A percentile compares a stretch with the other conserved stretches of the same genome.
These are phyloP conservation scores for Pristionchus mayeri DNA, from an alignment of 2,888 invertebrate genomes.

Conservation along the genomic window DNA sequence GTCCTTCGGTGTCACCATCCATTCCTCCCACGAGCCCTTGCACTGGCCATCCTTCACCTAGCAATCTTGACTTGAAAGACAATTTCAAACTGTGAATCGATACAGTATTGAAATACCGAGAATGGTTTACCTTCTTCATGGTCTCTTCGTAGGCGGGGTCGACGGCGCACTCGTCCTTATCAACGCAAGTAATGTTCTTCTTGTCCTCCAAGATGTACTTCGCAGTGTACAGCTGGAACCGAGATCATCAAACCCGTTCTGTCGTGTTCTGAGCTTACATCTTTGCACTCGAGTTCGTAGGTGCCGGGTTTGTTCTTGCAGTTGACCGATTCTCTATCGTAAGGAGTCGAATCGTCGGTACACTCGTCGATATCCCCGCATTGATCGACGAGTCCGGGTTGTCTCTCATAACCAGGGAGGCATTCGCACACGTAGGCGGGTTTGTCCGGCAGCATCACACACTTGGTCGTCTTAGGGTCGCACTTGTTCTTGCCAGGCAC, in stretches of 20 bases:
- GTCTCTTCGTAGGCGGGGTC: slow-evolving; percentile 45
- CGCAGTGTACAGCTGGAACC: slow-evolving; percentile 6
- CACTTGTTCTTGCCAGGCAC: not conserved
- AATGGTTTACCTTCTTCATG: slow-evolving; percentile 8
- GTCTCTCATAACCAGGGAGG: slow-evolving; percentile 9
- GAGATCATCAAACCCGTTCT: not conserved
- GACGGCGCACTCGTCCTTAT: slow-evolving; percentile 40
- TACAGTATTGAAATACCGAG: not conserved
- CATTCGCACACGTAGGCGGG: slow-evolving; percentile 46
- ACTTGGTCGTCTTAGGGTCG: slow-evolving; percentile 22
- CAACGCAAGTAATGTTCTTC: slow-evolving; percentile 47
- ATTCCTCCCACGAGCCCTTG: slow-evolving; percentile 28
- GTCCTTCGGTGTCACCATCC: slow-evolving; percentile 46
- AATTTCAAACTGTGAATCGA: not conserved
- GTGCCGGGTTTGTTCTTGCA: slow-evolving; percentile 42
- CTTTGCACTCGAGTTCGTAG: slow-evolving; percentile 35
- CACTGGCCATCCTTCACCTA: slow-evolving; percentile 5
- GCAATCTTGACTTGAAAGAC: not conserved
- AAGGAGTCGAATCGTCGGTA: slow-evolving; percentile 1
- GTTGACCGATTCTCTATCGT: slow-evolving; percentile 4
- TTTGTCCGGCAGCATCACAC: slow-evolving; percentile 47
- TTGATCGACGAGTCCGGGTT: not conserved
- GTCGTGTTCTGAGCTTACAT: not conserved
- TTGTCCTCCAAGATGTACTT: not conserved
- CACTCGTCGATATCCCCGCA: slow-evolving; percentile 49